Percentiles rank a stretch among this genome's conserved stretches.
These are phyloP conservation scores for Presbytis comata DNA, from an alignment of 2,797 vertebrate species.

Conservation along the genomic window DNA sequence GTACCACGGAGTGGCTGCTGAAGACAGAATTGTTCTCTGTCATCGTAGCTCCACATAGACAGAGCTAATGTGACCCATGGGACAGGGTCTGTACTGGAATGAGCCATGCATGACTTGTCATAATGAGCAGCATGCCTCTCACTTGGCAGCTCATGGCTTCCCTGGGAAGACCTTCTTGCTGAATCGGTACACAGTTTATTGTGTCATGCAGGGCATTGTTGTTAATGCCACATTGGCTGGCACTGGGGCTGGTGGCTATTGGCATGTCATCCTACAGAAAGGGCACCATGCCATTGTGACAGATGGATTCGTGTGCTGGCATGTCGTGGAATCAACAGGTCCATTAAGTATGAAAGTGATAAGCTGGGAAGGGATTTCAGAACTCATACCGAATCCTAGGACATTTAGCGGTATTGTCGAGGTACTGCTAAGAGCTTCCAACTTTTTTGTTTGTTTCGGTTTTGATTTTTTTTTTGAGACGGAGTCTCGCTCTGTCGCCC, in stretches of 20 bases:
- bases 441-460: background rate
- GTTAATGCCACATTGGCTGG: conserved; percentile 68
- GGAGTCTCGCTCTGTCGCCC: background rate
- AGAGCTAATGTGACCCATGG: background rate
- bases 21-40: background rate
- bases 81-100: background rate
- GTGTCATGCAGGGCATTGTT: conserved; percentile 67
- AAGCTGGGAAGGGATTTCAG: background rate
- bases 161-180: conserved; percentile 61
- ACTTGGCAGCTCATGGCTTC: conserved; percentile 49
- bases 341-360: background rate
- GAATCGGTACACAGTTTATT: conserved; percentile 36
- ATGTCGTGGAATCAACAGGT: conserved; percentile 74
- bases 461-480: background rate
- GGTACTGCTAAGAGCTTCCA: background rate
- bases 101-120: background rate
- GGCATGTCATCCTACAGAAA: conserved; percentile 41
- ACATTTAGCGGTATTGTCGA: background rate
- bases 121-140: conserved; percentile 4
- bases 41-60: background rate
- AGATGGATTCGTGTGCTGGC: conserved; percentile 73
- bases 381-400: background rate
- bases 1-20: rapidly evolving
- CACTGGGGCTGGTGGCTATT: conserved; percentile 24
- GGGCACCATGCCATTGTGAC: conserved; percentile 71